Conservation (phyloP, 1,140 invertebrate species). For the Vanessa tameamea region DNA sequence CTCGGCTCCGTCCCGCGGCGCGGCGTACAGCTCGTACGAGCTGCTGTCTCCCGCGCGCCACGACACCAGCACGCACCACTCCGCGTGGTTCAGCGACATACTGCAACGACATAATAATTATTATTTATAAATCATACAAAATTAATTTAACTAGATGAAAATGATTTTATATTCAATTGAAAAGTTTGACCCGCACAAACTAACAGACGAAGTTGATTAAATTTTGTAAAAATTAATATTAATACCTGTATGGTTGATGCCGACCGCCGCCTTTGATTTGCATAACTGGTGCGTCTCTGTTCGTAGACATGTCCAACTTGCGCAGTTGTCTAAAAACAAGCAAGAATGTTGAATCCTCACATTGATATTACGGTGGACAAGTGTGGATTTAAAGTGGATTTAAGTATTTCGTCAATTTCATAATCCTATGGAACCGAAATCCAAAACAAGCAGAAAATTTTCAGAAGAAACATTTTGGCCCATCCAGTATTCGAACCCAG, state of each 20-base stretch:
- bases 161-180: too few species aligned
- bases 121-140: too few species aligned
- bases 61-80: slow-evolving; percentile 72
- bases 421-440: too few species aligned
- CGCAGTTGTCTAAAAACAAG: slow-evolving; percentile 82
- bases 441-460: too few species aligned
- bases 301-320: slow-evolving; percentile 94
- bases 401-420: too few species aligned
- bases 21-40: slow-evolving; percentile 96
- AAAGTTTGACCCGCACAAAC: too few species aligned
- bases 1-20: slow-evolving; percentile 86
- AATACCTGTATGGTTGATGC: slow-evolving; percentile 85
- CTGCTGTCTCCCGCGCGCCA: slow-evolving; percentile 89
- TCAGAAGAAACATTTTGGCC: too few species aligned
- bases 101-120: slow-evolving; percentile 68
- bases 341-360: slow-evolving; percentile 23
- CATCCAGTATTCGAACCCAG: too few species aligned
- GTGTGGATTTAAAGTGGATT: too few species aligned
- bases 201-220: too few species aligned
- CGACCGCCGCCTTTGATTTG: slow-evolving; percentile 92
- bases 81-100: slow-evolving; percentile 97
- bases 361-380: too few species aligned
- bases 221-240: neutral
- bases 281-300: slow-evolving; percentile 96
- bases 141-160: too few species aligned